Evolutionary conservation across 2,113 vertebrate genomes (phyloP).

Genomic region (Oceanodroma tethys): DNA sequence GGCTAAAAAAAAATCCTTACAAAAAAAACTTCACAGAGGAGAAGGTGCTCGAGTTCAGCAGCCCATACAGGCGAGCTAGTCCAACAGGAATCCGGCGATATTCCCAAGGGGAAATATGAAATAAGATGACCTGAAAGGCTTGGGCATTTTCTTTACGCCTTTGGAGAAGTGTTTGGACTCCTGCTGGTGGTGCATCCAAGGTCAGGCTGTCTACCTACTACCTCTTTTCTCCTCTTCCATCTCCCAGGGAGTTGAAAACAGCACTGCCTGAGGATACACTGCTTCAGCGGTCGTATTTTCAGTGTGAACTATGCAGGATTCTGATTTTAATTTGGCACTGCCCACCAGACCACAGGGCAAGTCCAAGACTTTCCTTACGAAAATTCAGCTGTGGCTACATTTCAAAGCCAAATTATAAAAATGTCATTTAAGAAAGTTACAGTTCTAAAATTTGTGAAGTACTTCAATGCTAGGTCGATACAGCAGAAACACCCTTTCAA

Average conservation of each 20-base stretch:
- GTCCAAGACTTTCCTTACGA: neutral
- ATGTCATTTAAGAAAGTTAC: constrained; percentile 39
- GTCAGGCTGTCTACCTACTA: constrained; percentile 21
- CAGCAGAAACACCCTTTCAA: constrained; percentile 48
- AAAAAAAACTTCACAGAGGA: constrained; percentile 26
- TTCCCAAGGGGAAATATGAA: neutral
- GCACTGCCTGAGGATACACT: neutral
- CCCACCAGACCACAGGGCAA: constrained; percentile 26
- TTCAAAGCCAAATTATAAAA: constrained; percentile 46
- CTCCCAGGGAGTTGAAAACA: constrained; percentile 43
- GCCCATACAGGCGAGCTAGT: neutral
- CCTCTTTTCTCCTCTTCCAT: constrained; percentile 24
- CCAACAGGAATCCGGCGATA: neutral
- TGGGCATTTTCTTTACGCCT: constrained; percentile 17
- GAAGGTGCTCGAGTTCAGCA: constrained; percentile 8
- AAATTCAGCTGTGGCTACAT: neutral
- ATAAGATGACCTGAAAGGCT: constrained; percentile 10
- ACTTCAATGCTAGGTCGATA: constrained; percentile 38
- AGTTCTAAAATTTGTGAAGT: constrained; percentile 52
- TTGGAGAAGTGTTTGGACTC: neutral
- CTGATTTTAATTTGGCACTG: constrained; percentile 47
- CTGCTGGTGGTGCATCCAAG: constrained; percentile 23
- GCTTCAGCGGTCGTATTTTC: neutral
- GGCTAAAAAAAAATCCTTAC: neutral
- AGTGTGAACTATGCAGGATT: neutral